Conservation (phyloP, 92 coral and sea anemone species). For the Desmophyllum pertusum region DNA sequence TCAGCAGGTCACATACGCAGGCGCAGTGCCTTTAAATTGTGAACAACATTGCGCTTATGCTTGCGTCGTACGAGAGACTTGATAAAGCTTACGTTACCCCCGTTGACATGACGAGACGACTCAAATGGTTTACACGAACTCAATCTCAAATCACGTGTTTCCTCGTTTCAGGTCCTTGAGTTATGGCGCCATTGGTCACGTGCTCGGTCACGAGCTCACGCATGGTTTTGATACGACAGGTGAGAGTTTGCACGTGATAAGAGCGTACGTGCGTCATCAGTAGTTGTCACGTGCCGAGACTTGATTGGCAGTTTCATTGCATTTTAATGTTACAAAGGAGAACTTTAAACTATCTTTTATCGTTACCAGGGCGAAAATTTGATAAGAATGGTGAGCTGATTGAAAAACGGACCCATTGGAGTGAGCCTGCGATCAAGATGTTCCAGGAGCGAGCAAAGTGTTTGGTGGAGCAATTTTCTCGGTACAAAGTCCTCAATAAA, state of each 20-base stretch:
- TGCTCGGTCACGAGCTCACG: constrained; percentile 96
- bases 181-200: constrained; percentile 99
- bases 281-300: background rate
- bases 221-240: constrained; percentile 99
- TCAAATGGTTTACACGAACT: too few relatives aligned
- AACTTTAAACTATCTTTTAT: background rate
- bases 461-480: constrained; percentile 89
- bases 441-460: constrained; percentile 90
- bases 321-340: background rate
- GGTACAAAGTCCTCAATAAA: constrained; percentile 87
- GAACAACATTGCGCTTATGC: too few relatives aligned
- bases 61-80: too few relatives aligned
- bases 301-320: background rate
- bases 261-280: background rate
- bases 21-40: too few relatives aligned
- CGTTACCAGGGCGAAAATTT: constrained; percentile 81
- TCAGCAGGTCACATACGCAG: too few relatives aligned
- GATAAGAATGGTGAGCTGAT: constrained; percentile 90
- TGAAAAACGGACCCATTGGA: constrained; percentile 82
- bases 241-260: constrained; percentile 14
- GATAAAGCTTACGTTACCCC: too few relatives aligned
- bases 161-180: constrained; percentile 76
- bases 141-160: background rate
- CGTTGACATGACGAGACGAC: too few relatives aligned
- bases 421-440: constrained; percentile 80